Conservation (phyloP, 2,797 vertebrate species). For the Clarias fuscus region DNA sequence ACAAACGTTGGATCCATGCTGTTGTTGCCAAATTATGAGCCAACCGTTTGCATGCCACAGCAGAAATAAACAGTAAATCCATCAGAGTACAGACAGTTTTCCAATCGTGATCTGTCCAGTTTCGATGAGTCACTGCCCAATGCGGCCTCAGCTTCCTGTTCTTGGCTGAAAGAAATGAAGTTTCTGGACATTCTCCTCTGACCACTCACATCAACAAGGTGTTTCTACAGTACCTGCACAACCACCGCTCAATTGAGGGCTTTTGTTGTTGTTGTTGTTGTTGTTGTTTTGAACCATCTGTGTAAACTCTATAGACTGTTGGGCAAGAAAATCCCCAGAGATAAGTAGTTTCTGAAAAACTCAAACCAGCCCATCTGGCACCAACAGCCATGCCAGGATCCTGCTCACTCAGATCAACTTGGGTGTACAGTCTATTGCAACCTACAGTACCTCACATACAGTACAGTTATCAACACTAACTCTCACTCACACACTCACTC, state of each 20-base stretch:
- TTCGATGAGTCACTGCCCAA: neutral
- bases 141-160: neutral
- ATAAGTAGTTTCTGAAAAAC: slow-evolving; percentile 9
- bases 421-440: neutral
- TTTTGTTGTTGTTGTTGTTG: neutral
- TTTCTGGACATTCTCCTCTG: neutral
- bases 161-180: neutral
- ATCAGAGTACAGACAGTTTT: neutral
- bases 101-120: neutral
- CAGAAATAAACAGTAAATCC: neutral
- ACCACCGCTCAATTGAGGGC: neutral
- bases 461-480: too few species aligned
- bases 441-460: neutral
- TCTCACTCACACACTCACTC: too few species aligned
- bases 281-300: neutral
- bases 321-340: slow-evolving; percentile 2
- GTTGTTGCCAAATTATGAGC: neutral
- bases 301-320: neutral
- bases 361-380: neutral
- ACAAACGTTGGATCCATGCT: neutral
- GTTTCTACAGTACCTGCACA: neutral
- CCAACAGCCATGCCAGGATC: neutral
- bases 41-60: neutral
- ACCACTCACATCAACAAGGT: neutral
- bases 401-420: neutral